These are phyloP conservation scores for Seira ritae DNA, from an alignment of 2,888 invertebrate species.

Conservation along the genomic window DNA sequence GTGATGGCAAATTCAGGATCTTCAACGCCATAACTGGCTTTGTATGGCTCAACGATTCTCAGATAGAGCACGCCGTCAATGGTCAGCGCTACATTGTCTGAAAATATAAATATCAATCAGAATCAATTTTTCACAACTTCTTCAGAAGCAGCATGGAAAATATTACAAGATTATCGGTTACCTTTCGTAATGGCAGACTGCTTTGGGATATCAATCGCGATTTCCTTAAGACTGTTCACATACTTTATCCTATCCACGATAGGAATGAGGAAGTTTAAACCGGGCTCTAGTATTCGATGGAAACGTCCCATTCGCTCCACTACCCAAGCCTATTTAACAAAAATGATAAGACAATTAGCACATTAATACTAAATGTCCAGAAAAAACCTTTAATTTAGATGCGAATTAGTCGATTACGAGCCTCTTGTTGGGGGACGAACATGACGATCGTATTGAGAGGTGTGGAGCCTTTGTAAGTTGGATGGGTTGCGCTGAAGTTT, in stretches of 20 bases:
- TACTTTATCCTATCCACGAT: constrained; percentile 95
- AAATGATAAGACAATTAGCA: not conserved
- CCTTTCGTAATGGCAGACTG: constrained; percentile 97
- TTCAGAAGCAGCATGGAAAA: not conserved
- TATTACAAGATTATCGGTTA: too few relatives aligned
- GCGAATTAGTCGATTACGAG: constrained; percentile 75
- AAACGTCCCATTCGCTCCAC: constrained; percentile 99
- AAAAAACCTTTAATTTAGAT: not conserved
- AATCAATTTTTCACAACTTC: constrained; percentile 11
- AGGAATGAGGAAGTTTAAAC: constrained; percentile 94
- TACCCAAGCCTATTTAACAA: constrained; percentile 89
- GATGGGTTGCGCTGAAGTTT: constrained; percentile 49
- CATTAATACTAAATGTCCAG: not conserved
- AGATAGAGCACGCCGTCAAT: constrained; percentile 98
- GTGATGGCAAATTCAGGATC: constrained; percentile 99
- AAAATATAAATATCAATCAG: constrained; percentile 44
- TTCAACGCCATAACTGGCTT: constrained; percentile 94
- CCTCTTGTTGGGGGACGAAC: constrained; percentile 99
- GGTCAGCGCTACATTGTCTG: constrained; percentile 96
- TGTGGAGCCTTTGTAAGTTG: constrained; percentile 78
- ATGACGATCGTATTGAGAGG: constrained; percentile 94
- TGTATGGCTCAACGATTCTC: constrained; percentile 93
- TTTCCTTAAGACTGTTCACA: constrained; percentile 99
- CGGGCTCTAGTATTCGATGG: constrained; percentile 94
- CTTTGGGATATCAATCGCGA: constrained; percentile 98